phyloP scores from a whole-genome alignment of 2,113 vertebrate species.

The Rissa tridactyla region DNA sequence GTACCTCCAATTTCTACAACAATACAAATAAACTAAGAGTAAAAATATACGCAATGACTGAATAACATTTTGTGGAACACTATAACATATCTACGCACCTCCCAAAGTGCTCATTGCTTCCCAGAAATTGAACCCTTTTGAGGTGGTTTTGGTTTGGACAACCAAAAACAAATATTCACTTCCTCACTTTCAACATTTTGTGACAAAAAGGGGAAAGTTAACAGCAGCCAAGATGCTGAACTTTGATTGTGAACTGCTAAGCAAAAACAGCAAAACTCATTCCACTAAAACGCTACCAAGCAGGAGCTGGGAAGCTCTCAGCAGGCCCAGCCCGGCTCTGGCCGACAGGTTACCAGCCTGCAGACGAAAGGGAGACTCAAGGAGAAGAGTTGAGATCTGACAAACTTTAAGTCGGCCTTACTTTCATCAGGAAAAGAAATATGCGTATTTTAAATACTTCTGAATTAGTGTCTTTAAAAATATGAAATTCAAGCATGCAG shows the following conservation, averaged over 20 bases:
- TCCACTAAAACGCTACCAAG: neutral
- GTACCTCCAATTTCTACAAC: neutral
- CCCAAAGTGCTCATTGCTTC: neutral
- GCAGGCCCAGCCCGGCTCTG: neutral
- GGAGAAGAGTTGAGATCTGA: neutral
- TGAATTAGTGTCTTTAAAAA: neutral
- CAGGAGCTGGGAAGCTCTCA: neutral
- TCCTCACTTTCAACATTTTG: slow-evolving; percentile 33
- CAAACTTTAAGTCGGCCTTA: neutral
- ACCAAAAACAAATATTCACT: slow-evolving; percentile 12
- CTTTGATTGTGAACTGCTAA: neutral
- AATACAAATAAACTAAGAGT: slow-evolving; percentile 12
- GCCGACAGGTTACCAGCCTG: neutral
- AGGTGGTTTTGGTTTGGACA: slow-evolving; percentile 14
- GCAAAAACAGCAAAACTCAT: neutral
- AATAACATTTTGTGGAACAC: neutral
- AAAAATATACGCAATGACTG: neutral
- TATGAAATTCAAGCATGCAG: neutral
- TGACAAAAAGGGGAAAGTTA: slow-evolving; percentile 21
- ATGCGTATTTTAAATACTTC: fast-evolving
- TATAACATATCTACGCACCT: neutral
- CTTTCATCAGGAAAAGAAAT: neutral
- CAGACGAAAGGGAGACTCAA: neutral
- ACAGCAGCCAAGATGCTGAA: neutral
- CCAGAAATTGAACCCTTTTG: neutral